Evolutionary conservation across 2,113 vertebrate genomes (phyloP).

Genomic region (Varanus salvator): DNA sequence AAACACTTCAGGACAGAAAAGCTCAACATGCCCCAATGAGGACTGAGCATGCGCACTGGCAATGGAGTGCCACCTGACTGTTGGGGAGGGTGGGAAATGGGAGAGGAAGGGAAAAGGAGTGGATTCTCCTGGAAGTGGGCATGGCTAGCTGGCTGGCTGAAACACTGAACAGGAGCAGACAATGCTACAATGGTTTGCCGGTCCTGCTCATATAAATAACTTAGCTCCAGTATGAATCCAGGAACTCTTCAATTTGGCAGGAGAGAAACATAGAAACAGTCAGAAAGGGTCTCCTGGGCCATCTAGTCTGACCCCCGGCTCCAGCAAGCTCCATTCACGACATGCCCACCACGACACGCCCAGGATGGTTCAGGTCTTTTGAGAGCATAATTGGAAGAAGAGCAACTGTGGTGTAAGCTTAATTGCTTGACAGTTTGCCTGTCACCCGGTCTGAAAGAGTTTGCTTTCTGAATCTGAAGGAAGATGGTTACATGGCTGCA

Average conservation of each 20-base stretch:
- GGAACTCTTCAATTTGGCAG: background rate
- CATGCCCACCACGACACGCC: too few species aligned
- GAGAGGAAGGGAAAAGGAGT: background rate
- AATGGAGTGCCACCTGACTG: background rate
- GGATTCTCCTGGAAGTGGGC: background rate
- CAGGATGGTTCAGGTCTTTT: background rate
- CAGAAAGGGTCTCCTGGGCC: too few species aligned
- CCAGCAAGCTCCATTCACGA: too few species aligned
- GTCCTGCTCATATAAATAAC: background rate
- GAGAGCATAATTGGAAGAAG: conserved; percentile 5
- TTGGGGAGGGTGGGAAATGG: background rate
- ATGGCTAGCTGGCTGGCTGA: background rate
- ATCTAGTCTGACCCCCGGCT: too few species aligned
- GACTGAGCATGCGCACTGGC: background rate
- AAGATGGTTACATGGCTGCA: too few species aligned
- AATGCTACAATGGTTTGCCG: background rate
- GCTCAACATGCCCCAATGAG: background rate
- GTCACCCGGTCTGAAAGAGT: background rate
- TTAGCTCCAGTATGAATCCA: background rate
- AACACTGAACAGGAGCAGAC: background rate
- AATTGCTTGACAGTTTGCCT: conserved; percentile 35
- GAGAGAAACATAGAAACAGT: too few species aligned
- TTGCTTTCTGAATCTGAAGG: background rate
- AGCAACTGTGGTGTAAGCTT: background rate
- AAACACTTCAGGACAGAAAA: background rate